phyloP scores from a whole-genome alignment of 2,113 vertebrate species.

The Sander vitreus region DNA sequence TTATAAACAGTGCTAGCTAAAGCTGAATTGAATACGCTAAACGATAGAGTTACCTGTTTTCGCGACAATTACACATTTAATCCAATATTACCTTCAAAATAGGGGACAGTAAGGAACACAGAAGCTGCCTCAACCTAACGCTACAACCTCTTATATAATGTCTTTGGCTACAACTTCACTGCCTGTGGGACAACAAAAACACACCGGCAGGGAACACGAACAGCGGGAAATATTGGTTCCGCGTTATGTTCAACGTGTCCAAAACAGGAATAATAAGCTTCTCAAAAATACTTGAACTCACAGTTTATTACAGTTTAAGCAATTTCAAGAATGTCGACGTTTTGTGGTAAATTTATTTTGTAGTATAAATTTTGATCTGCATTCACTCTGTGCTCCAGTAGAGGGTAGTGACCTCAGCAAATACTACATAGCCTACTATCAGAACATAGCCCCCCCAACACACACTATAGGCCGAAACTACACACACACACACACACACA shows the following conservation, averaged over 20 bases:
- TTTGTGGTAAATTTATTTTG: neutral
- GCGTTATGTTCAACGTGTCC: neutral
- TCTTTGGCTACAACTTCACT: neutral
- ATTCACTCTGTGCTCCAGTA: constrained; percentile 35
- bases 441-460: no score
- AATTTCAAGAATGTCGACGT: rapidly evolving
- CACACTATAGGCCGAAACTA: no score
- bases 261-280: neutral
- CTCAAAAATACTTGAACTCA: neutral
- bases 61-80: neutral
- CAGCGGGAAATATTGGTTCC: constrained; percentile 45
- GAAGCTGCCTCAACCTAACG: neutral
- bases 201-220: constrained; percentile 60
- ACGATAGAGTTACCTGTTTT: neutral
- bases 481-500: no score
- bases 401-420: constrained; percentile 44
- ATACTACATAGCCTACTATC: no score
- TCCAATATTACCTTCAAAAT: rapidly evolving
- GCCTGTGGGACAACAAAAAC: constrained; percentile 52
- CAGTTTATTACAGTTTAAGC: rapidly evolving
- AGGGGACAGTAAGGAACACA: rapidly evolving
- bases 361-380: neutral
- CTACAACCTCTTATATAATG: no score
- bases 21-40: neutral
- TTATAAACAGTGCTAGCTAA: neutral